Conservation (phyloP, 1,140 invertebrate species). For the Nephotettix cincticeps region DNA sequence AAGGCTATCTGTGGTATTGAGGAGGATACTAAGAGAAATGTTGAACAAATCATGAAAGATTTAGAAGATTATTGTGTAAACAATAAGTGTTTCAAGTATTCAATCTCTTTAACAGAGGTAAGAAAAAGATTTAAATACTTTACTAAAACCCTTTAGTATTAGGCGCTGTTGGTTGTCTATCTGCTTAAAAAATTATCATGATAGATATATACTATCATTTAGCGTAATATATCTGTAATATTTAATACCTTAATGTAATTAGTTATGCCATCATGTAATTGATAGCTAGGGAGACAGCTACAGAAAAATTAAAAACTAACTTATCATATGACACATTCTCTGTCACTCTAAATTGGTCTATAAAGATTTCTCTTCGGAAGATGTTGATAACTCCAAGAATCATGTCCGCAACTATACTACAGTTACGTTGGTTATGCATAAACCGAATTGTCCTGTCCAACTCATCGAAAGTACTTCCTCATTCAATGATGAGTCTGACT, state of each 20-base stretch:
- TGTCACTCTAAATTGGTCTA: no score
- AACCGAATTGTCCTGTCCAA: no score
- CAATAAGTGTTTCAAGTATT: constrained; percentile 19
- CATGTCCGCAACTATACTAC: no score
- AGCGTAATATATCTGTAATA: not conserved
- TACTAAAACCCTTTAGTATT: no score
- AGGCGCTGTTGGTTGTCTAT: not conserved
- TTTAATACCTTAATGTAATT: not conserved
- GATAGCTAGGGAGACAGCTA: not conserved
- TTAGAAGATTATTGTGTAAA: constrained; percentile 22
- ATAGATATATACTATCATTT: not conserved
- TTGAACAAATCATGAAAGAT: constrained; percentile 23
- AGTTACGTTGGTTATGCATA: no score
- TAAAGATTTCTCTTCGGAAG: no score
- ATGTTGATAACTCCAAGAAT: no score
- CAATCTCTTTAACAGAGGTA: constrained; percentile 16
- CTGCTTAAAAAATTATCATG: not conserved
- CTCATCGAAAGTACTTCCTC: no score
- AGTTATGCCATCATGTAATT: not conserved
- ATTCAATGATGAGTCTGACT: no score
- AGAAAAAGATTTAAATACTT: no score
- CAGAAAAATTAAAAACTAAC: not conserved
- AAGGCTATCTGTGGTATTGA: not conserved
- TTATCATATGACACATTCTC: not conserved
- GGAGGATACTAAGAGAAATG: constrained; percentile 1